Conservation (phyloP, 1,140 invertebrate genomes). For the Pentalonia nigronervosa region DNA sequence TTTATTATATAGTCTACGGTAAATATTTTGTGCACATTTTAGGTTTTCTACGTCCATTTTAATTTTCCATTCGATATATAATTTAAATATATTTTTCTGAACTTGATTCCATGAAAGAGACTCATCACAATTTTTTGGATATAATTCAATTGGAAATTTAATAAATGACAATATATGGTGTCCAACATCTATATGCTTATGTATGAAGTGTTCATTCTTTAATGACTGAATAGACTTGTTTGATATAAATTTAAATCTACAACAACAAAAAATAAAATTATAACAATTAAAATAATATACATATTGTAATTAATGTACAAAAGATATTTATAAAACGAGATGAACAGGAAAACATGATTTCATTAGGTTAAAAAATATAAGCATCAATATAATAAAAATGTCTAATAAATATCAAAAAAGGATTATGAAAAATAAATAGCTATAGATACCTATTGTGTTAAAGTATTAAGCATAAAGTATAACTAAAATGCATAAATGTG, state of each 20-base stretch:
- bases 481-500: neutral
- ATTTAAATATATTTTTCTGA: constrained; percentile 33
- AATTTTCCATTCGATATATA: constrained; percentile 38
- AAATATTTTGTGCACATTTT: constrained; percentile 19
- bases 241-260: constrained; percentile 19
- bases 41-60: constrained; percentile 4
- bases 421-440: neutral
- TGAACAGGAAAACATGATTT: neutral
- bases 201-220: neutral
- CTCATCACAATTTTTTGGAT: constrained; percentile 24
- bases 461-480: neutral
- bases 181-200: neutral
- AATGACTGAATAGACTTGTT: constrained; percentile 19
- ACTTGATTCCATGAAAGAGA: neutral
- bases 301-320: neutral
- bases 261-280: neutral
- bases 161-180: constrained; percentile 40
- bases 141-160: constrained; percentile 10
- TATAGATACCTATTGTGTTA: neutral
- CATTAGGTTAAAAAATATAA: neutral
- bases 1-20: constrained; percentile 27
- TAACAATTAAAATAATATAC: neutral
- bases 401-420: too few species aligned
- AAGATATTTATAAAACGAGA: neutral
- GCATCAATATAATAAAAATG: neutral